Conservation (phyloP, 2,888 invertebrate genomes). For the Leptopilina drosophilae region DNA sequence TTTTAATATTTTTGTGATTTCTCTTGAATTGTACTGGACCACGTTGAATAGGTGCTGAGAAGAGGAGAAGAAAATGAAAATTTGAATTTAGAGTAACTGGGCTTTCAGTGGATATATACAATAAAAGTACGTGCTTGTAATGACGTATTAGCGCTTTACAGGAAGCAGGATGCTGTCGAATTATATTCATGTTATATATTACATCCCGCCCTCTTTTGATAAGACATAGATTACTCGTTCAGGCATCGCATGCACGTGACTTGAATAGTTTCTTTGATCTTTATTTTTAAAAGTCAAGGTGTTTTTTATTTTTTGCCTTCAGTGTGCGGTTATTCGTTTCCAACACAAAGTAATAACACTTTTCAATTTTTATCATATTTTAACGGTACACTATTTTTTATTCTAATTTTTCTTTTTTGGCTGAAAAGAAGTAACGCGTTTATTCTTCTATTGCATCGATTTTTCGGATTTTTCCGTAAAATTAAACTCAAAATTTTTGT, state of each 20-base stretch:
- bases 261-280: slow-evolving; percentile 18
- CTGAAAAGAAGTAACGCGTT: no score
- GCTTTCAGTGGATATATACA: not conserved
- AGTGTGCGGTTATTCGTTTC: no score
- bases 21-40: not conserved
- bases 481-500: no score
- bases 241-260: not conserved
- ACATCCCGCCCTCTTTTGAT: slow-evolving; percentile 29
- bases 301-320: no score
- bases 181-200: slow-evolving; percentile 18
- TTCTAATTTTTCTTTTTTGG: no score
- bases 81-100: not conserved
- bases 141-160: slow-evolving; percentile 25
- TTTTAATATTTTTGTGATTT: no score
- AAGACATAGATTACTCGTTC: slow-evolving; percentile 27
- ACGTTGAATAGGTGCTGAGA: slow-evolving; percentile 1
- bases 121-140: slow-evolving; percentile 7
- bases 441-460: no score
- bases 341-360: no score
- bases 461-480: no score
- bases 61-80: not conserved
- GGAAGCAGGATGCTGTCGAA: slow-evolving; percentile 38
- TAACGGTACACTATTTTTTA: no score
- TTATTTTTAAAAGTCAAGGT: slow-evolving; percentile 14
- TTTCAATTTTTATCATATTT: no score